Evolutionary conservation across 2,797 vertebrate species (phyloP).

Genomic region (Epinephelus coioides): DNA sequence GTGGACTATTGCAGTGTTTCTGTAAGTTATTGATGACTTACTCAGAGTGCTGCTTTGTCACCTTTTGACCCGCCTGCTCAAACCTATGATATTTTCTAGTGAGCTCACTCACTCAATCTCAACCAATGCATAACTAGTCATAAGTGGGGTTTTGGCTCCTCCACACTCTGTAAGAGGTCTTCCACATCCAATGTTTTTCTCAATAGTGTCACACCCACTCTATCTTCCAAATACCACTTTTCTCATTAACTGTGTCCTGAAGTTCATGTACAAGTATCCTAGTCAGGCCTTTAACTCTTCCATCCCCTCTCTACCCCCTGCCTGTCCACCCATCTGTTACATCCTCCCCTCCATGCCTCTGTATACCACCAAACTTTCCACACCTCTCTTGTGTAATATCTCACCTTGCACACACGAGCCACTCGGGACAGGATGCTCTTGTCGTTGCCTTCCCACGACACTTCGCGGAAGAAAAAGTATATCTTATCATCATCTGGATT

Average conservation of each 20-base stretch:
- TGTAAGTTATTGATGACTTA: no score
- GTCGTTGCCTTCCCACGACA: constrained; percentile 93
- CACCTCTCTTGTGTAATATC: constrained; percentile 51
- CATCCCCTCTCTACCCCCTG: neutral
- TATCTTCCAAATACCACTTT: neutral
- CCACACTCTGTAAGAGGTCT: constrained; percentile 4
- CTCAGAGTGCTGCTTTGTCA: no score
- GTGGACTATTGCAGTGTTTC: no score
- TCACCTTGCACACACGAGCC: constrained; percentile 97
- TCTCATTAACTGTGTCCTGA: neutral
- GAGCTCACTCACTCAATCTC: no score
- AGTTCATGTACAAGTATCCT: neutral
- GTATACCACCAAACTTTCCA: constrained; percentile 34
- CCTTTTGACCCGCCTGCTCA: no score
- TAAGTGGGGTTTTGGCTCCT: neutral
- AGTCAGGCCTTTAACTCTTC: neutral
- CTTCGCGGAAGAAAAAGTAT: constrained; percentile 99
- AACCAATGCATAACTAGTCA: no score
- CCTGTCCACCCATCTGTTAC: constrained; percentile 3
- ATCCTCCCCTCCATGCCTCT: neutral
- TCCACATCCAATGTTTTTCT: neutral
- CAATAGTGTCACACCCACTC: neutral
- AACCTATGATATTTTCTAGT: no score
- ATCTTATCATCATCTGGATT: constrained; percentile 99
- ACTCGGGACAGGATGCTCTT: constrained; percentile 96